These are phyloP conservation scores for Drymodes brunneopygia DNA, from an alignment of 2,113 vertebrate genomes.

Conservation along the genomic window DNA sequence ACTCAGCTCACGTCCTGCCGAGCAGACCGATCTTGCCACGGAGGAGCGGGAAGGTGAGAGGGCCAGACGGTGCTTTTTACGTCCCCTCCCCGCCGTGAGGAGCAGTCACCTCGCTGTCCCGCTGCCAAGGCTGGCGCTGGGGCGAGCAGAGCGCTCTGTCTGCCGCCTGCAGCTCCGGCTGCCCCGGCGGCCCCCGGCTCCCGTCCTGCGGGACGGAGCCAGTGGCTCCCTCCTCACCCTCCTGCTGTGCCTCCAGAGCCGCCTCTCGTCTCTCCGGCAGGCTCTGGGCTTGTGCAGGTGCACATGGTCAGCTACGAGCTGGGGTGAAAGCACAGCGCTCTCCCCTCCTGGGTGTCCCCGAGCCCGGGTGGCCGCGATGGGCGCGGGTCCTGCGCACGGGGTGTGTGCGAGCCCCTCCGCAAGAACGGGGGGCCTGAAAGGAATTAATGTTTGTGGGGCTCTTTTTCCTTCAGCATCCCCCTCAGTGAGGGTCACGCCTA, in stretches of 20 bases:
- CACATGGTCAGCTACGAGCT: fast-evolving
- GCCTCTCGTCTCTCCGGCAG: fast-evolving
- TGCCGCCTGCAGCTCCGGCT: not conserved
- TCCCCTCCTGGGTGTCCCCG: not conserved
- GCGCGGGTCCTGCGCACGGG: fast-evolving
- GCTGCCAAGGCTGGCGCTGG: not conserved
- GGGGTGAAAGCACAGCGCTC: not conserved
- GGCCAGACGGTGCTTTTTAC: not conserved
- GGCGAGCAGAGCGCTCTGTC: not conserved
- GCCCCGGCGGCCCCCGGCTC: not conserved
- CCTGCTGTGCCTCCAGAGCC: not conserved
- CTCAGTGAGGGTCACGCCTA: not conserved
- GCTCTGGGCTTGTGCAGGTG: not conserved
- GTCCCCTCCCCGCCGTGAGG: not conserved
- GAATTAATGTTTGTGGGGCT: not conserved
- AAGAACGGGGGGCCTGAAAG: not conserved
- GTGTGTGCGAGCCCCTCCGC: fast-evolving
- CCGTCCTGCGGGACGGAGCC: not conserved
- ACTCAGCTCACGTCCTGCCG: not conserved
- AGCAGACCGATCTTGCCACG: not conserved
- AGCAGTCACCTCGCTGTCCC: not conserved
- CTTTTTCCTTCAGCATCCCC: not conserved
- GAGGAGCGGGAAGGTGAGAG: not conserved
- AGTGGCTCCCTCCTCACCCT: fast-evolving
- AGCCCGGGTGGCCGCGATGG: not conserved